Evolutionary conservation across 53 echinoderm and acorn worm genomes (phyloP), one percentile per base, ranked within the genome.

Genomic region (Paracentrotus lividus): DNA sequence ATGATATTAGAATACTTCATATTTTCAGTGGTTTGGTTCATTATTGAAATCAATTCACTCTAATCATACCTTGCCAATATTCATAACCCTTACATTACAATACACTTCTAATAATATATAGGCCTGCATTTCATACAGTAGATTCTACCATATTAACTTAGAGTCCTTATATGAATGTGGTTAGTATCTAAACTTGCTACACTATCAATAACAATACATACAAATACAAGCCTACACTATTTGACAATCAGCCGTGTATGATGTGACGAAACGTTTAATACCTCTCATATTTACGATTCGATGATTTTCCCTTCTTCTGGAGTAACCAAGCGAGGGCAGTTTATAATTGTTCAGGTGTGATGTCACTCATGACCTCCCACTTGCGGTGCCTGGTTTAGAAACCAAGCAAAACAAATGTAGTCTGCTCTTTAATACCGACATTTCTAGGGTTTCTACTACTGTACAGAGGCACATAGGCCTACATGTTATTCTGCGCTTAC

Each of bases 321-420:
- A 47, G 24, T n/a, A 47, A 47, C 47, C 81, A 47, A 81, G 81
- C 47, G 81, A 81, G 47, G 26, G 47, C 47, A n/a, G 45, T 81
- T 26, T 45, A 47, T 44, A 47, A 81, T 47, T 4, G 81, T 15
- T 36, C 44, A 13, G 81, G 47, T 81, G 47, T 47, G 40, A 45
- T 47, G 47, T 81, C 81, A 81, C 15, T 81, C 26, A 14, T 81
- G 81, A 45, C 81, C 47, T 44, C 81, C 81, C 81, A 81, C 81
- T 81, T 81, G 81, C 27, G 47, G 81, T 45, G 12, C 40, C 72
- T 81, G 18, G 81, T 47, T 47, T 81, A 47, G 45, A 81, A 47
- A 45, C 24, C 7, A 24, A 78, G 14, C n/a, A 78, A 78, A 78
- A 78, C n/a, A 78, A 78, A 8, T 36, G 78, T 78, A 78, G 78